These are phyloP conservation scores for Garra rufa DNA, from an alignment of 2,113 vertebrate species.

Conservation along the genomic window DNA sequence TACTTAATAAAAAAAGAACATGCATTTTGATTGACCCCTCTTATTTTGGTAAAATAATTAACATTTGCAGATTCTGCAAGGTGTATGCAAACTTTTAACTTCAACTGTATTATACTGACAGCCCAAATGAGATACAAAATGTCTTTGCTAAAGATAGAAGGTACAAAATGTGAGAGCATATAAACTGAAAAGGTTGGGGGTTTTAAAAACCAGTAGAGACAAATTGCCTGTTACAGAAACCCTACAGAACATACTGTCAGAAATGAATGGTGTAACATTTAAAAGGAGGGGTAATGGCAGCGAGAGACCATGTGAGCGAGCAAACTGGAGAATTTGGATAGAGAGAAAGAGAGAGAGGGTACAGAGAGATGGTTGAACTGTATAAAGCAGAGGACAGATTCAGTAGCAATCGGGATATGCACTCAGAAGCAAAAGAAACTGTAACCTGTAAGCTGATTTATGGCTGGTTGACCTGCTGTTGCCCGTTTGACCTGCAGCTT, in stretches of 20 bases:
- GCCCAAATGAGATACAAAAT: not conserved
- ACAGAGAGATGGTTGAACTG: conserved; percentile 54
- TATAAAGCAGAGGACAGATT: conserved; percentile 29
- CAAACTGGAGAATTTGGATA: conserved; percentile 26
- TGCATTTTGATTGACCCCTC: no score
- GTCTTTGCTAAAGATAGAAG: not conserved
- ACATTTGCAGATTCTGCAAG: no score
- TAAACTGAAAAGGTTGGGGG: not conserved
- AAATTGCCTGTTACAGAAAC: not conserved
- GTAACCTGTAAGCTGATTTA: conserved; percentile 1
- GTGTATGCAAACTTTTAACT: no score
- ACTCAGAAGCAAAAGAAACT: not conserved
- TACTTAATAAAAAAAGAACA: no score
- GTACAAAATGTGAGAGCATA: not conserved
- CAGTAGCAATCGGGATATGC: not conserved
- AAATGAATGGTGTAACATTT: conserved; percentile 1
- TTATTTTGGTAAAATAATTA: no score
- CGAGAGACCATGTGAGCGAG: conserved; percentile 39
- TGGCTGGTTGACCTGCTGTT: not conserved
- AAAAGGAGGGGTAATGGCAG: not conserved
- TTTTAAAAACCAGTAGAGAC: not conserved
- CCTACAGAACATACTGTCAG: not conserved
- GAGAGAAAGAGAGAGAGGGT: conserved; percentile 50
- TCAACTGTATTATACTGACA: not conserved
- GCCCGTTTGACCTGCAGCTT: conserved; percentile 30